These are phyloP conservation scores for Bruchidius siliquastri DNA, from an alignment of 2,888 invertebrate species.

Conservation along the genomic window DNA sequence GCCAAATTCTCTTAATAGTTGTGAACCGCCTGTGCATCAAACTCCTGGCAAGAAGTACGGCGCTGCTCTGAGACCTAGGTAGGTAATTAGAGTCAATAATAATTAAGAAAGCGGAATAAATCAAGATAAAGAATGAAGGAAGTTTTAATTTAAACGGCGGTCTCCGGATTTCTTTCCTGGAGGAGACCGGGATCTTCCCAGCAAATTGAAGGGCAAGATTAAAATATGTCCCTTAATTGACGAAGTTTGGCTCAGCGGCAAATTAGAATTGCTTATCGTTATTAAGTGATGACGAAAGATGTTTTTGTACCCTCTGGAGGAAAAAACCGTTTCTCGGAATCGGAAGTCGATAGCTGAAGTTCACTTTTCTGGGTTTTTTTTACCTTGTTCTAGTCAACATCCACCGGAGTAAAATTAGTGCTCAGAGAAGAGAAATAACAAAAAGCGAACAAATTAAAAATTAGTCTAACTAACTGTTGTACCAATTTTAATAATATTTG, in stretches of 20 bases:
- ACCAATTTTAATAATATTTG: too few species aligned
- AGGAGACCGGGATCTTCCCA: slow-evolving; percentile 14
- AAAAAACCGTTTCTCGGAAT: neutral
- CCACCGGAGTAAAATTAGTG: neutral
- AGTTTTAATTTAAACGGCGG: slow-evolving; percentile 42
- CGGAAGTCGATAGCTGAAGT: neutral
- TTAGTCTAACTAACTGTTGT: too few species aligned
- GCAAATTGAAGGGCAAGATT: slow-evolving; percentile 24
- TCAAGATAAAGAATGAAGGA: slow-evolving; percentile 42
- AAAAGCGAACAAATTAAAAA: too few species aligned
- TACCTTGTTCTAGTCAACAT: neutral
- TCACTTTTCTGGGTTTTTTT: neutral
- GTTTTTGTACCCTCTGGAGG: neutral
- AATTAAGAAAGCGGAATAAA: slow-evolving; percentile 44
- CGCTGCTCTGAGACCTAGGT: slow-evolving; percentile 35
- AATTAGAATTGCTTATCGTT: neutral
- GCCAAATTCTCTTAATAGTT: neutral
- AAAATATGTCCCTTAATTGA: slow-evolving; percentile 26
- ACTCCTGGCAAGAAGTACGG: neutral
- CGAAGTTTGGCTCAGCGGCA: slow-evolving; percentile 7
- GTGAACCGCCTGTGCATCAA: neutral
- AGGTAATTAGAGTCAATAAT: slow-evolving; percentile 47
- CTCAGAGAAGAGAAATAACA: too few species aligned
- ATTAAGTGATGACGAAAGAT: neutral
- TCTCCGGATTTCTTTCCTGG: slow-evolving; percentile 4